Evolutionary conservation across 2,113 vertebrate species (phyloP), one percentile per base, ranked within the genome.

Genomic region (Panthera leo): DNA sequence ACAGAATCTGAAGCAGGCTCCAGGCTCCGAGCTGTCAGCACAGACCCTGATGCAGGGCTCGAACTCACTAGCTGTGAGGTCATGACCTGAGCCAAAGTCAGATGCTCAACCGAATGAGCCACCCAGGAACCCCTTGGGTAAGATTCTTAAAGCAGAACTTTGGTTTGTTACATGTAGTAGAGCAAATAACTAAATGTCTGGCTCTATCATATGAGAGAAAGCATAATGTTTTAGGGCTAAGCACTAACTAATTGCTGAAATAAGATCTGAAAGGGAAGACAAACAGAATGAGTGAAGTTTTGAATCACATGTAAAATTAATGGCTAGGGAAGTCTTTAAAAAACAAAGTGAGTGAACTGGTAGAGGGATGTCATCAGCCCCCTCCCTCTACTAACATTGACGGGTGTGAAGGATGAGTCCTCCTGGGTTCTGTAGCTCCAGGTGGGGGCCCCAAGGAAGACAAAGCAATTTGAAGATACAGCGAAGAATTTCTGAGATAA

Each of bases 121-220:
- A 45, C 45, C 45, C 45, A 45, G 45, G 45, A 45, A 45, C 45
- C 45, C 45, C 45, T 45, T 45, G 36, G 2, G 48, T 16, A 68
- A 7, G 5, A 79, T 83, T 89, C 23, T 63, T 91, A 93, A 87
- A 65, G 21, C 14, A 85, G 93, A 96, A 34, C 2, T 92, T 88
- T 48, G 9, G 0, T 14, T 75, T 91, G 75, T 48, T 55, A 42
- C 19, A 76, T 14, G 29, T 42, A 96, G 34, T 14, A 70, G 18
- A 16, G 12, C 18, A 96, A 83, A 89, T 90, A 89, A 80, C 13
- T 48, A 16, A 11, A 82, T 18, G 39, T 27, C 45, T 96, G 63
- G 19, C 36, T 95, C n/a, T 91, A 63, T 76, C 78, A 89, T 87
- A 70, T 95, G 53, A 85, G 53, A 87, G 12, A 25, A 91, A 97